Evolutionary conservation across 2,797 vertebrate genomes (phyloP).

Genomic region (Bryconaethiops microstoma): DNA sequence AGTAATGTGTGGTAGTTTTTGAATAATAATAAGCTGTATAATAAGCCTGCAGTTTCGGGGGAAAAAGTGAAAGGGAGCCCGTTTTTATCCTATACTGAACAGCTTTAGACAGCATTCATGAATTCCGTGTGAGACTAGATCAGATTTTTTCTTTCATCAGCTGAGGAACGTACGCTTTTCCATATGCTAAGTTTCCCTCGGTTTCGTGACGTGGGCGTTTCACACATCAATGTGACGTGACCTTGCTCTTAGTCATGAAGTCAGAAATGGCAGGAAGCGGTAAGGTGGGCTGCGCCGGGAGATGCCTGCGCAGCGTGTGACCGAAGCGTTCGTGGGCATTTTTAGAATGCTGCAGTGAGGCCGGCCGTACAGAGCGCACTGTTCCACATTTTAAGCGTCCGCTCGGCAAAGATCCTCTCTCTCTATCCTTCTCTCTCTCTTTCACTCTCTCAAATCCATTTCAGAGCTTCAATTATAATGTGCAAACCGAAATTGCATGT

Average conservation of each 20-base stretch:
- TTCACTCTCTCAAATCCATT: slow-evolving; percentile 20
- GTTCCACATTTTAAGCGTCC: slow-evolving; percentile 1
- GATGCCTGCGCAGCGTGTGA: neutral
- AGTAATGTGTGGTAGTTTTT: too few species aligned
- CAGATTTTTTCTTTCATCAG: neutral
- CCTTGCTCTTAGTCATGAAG: slow-evolving; percentile 37
- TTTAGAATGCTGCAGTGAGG: neutral
- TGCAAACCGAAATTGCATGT: slow-evolving; percentile 15
- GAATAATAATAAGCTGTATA: too few species aligned
- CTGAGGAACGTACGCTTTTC: neutral
- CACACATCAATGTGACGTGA: slow-evolving; percentile 14
- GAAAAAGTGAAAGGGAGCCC: neutral
- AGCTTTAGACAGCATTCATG: neutral
- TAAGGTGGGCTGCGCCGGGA: neutral
- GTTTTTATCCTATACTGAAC: neutral
- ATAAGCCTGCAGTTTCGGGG: neutral
- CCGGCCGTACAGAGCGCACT: neutral
- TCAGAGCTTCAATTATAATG: neutral
- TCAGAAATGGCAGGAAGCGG: neutral
- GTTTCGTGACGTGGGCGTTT: neutral
- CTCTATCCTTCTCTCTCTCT: too few species aligned
- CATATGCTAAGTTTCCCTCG: neutral
- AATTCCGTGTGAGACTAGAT: neutral
- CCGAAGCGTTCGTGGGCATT: neutral
- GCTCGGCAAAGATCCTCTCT: neutral